These are phyloP conservation scores for Ctenicera cuprea DNA, from an alignment of 2,888 invertebrate genomes.

Conservation along the genomic window DNA sequence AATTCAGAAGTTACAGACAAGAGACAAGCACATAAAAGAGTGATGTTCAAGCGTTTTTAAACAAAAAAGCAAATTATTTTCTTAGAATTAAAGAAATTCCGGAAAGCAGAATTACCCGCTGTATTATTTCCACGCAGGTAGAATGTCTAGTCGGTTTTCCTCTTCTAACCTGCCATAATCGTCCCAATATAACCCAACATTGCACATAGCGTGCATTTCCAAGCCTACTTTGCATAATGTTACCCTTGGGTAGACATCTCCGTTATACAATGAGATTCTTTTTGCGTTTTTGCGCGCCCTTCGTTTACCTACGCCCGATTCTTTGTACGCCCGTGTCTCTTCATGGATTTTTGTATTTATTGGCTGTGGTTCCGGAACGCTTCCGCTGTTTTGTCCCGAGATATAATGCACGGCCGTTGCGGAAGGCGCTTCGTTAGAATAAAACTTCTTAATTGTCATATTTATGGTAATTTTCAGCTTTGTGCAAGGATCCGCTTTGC, in stretches of 20 bases:
- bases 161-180: slow-evolving; percentile 53
- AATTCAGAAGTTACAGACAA: too few relatives aligned
- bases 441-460: slow-evolving; percentile 64
- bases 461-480: slow-evolving; percentile 61
- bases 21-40: not conserved
- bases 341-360: slow-evolving; percentile 66
- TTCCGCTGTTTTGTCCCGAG: slow-evolving; percentile 65
- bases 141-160: slow-evolving; percentile 1
- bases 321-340: slow-evolving; percentile 60
- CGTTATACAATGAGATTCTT: slow-evolving; percentile 67
- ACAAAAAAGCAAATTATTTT: not conserved
- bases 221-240: slow-evolving; percentile 68
- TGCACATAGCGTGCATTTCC: slow-evolving; percentile 57
- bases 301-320: slow-evolving; percentile 65
- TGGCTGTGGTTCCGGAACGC: slow-evolving; percentile 61
- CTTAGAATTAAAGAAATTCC: slow-evolving; percentile 9
- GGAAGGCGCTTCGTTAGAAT: slow-evolving; percentile 57
- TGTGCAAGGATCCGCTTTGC: slow-evolving; percentile 45
- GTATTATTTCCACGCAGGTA: not conserved
- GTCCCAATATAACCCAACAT: slow-evolving; percentile 56
- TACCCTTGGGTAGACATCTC: slow-evolving; percentile 67
- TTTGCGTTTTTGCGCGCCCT: slow-evolving; percentile 64
- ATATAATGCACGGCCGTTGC: slow-evolving; percentile 55
- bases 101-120: slow-evolving; percentile 18
- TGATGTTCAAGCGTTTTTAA: not conserved